These are phyloP conservation scores for Stratiomys singularior DNA, from an alignment of 2,888 invertebrate genomes.

Conservation along the genomic window DNA sequence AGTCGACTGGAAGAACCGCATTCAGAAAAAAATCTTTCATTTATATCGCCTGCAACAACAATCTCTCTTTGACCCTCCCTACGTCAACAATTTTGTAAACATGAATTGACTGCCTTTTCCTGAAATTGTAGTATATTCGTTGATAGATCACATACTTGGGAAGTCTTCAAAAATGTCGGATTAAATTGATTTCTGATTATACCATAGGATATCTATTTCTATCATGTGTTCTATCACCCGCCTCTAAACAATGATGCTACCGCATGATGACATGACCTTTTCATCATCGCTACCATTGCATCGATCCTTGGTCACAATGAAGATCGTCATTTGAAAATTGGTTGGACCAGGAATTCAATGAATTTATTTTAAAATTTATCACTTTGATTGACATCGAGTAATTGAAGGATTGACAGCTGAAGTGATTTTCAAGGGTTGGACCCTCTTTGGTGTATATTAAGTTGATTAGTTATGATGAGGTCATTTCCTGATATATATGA, in stretches of 20 bases:
- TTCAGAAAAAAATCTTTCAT: too few relatives aligned
- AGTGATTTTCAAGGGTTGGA: not conserved
- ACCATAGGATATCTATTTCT: not conserved
- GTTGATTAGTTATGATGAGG: not conserved
- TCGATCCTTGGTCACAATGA: not conserved
- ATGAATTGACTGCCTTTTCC: too few relatives aligned
- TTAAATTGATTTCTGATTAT: not conserved
- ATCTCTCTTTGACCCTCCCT: too few relatives aligned
- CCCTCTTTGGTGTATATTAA: not conserved
- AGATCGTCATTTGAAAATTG: not conserved
- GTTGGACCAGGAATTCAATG: constrained; percentile 9
- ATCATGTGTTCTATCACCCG: not conserved
- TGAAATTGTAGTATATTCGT: too few relatives aligned
- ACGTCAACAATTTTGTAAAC: too few relatives aligned
- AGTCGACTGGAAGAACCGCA: too few relatives aligned
- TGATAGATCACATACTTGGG: too few relatives aligned
- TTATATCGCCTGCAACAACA: too few relatives aligned
- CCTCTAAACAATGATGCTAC: constrained; percentile 3
- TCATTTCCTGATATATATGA: not conserved
- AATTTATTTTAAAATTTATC: constrained; percentile 37
- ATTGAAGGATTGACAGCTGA: constrained; percentile 40
- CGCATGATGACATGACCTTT: constrained; percentile 8
- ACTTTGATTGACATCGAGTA: constrained; percentile 34
- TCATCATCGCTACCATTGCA: not conserved
- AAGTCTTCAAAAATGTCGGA: not conserved